These are phyloP conservation scores for Volucella bombylans DNA, from an alignment of 2,888 invertebrate genomes.

Conservation along the genomic window DNA sequence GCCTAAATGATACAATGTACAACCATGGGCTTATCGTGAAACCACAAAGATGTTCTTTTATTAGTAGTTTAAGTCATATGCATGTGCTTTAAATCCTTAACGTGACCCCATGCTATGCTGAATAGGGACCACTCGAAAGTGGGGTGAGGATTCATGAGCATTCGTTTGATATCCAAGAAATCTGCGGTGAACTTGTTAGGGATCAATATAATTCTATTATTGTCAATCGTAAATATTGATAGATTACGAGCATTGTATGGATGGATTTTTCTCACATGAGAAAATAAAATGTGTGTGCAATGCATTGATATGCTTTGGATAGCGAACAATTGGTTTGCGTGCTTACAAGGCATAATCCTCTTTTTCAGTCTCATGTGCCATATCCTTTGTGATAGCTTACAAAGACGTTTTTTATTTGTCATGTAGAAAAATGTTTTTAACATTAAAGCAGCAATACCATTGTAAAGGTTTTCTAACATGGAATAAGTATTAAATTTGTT, in stretches of 20 bases:
- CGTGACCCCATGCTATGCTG: conserved; percentile 1
- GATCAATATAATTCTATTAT: neutral
- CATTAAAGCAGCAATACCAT: too few species aligned
- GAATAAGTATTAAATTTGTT: too few species aligned
- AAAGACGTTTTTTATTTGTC: neutral
- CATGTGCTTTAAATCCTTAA: conserved; percentile 12
- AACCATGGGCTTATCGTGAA: neutral
- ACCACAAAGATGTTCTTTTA: conserved; percentile 36
- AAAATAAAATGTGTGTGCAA: neutral
- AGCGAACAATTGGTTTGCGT: conserved; percentile 18
- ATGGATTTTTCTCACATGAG: neutral
- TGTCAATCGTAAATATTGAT: conserved; percentile 11
- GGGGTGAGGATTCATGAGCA: conserved; percentile 4
- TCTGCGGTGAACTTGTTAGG: neutral
- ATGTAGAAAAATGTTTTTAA: neutral
- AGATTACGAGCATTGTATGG: neutral
- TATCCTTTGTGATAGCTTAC: conserved; percentile 1
- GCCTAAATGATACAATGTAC: neutral
- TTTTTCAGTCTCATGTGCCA: neutral
- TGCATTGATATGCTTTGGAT: conserved; percentile 10
- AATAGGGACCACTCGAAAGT: neutral
- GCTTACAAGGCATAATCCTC: neutral
- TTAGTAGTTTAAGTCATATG: conserved; percentile 12
- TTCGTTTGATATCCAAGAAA: conserved; percentile 2
- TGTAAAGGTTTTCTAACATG: too few species aligned